These are phyloP conservation scores for Fistularia commersonii DNA, from an alignment of 2,797 vertebrate genomes.

Conservation along the genomic window DNA sequence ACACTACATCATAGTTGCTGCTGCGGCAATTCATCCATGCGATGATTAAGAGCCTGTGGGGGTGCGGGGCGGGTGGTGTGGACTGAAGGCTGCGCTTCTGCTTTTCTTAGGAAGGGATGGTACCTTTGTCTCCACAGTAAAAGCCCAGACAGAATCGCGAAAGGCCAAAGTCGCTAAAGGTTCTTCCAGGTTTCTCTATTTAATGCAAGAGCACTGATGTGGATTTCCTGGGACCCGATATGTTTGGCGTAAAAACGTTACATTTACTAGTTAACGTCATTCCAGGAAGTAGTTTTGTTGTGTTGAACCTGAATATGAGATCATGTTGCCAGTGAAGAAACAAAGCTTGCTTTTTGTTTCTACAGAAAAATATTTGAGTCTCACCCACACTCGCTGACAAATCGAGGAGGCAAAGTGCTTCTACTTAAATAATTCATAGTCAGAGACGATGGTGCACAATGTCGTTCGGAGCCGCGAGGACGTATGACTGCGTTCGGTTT, in stretches of 20 bases:
- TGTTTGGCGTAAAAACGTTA: no score
- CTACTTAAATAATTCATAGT: slow-evolving; percentile 2
- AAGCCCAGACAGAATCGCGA: slow-evolving; percentile 33
- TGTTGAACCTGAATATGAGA: slow-evolving; percentile 8
- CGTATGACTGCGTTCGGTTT: slow-evolving; percentile 13
- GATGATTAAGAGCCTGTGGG: slow-evolving; percentile 67
- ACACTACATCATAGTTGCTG: slow-evolving; percentile 79
- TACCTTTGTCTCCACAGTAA: slow-evolving; percentile 64
- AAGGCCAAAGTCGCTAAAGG: neutral
- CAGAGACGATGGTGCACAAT: slow-evolving; percentile 23
- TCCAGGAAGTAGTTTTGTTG: no score
- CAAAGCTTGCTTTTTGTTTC: slow-evolving; percentile 32
- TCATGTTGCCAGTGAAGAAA: slow-evolving; percentile 15
- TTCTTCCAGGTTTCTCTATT: no score
- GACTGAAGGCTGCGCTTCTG: slow-evolving; percentile 54
- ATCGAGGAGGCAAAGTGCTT: slow-evolving; percentile 50
- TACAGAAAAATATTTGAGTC: slow-evolving; percentile 14
- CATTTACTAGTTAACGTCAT: no score
- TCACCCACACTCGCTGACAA: neutral
- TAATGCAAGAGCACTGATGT: neutral
- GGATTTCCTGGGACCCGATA: neutral
- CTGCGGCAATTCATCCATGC: slow-evolving; percentile 85
- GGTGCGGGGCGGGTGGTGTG: slow-evolving; percentile 45
- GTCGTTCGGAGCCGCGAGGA: slow-evolving; percentile 25
- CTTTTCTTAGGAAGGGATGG: slow-evolving; percentile 58